Conservation (phyloP, 1,140 invertebrate species). For the Apis mellifera region Amel_HAv3.1 CM009933.2:11317501-11318000, state of each 20-base stretch:
- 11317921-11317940: no score
- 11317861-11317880: no score
- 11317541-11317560: no score
- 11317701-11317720: slow-evolving; percentile 42
- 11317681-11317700: neutral
- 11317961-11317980: neutral
- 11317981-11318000: slow-evolving; percentile 9
- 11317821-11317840: neutral
- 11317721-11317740: slow-evolving; percentile 30
- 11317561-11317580: no score
- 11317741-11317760: slow-evolving; percentile 16
- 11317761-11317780: slow-evolving; percentile 39
- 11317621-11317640: slow-evolving; percentile 59
- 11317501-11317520: no score
- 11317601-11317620: slow-evolving; percentile 34
- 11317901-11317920: no score
- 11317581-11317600: neutral
- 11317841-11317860: neutral
- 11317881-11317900: no score
- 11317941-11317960: no score
- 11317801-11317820: neutral
- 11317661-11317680: slow-evolving; percentile 26
- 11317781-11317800: neutral
- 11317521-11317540: no score
- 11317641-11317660: slow-evolving; percentile 53